Evolutionary conservation across 2,888 invertebrate species (phyloP), one percentile per base, ranked within the genome.

Genomic region (Craniophora ligustri): DNA sequence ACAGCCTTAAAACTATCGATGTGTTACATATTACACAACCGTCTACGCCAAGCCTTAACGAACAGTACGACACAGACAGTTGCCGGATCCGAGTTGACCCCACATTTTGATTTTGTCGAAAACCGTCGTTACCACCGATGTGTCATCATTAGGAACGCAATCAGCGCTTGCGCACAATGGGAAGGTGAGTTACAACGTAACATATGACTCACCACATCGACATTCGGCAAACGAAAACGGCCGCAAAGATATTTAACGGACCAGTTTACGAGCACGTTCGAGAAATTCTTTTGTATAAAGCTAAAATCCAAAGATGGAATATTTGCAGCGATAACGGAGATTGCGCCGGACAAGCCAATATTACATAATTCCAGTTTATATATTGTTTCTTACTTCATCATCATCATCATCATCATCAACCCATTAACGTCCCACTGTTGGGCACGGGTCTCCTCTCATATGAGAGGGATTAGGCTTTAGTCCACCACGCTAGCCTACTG

Each of bases 131-230:
- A 54, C 54, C 36, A 16, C 35, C 41, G 53, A 69, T 76, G 78
- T 65, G 73, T 81, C 80, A 79, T 71, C 66, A 57, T 51, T 53
- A 63, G 54, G 55, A 58, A 68, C 70, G 73, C 72, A 68, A 67
- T 68, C 66, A 67, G 51, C 67, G 67, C 61, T 41, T 51, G 42
- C 65, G 47, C 44, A 76, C 74, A 79, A 77, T 77, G 74, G 69
- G 67, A 67, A 75, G 74, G 72, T 73, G 68, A 68, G 74, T 57
- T 67, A 71, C 69, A 55, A 66, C 61, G 71, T 62, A 58, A 57
- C 46, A 42, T 66, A 63, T 84, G 84, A 84, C 71, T 82, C 82
- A 84, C 62, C 59, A 50, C 57, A 55, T 75, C 67, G 69, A 72
- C 60, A 77, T 80, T 76, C 72, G 62, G 64, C 65, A 69, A 63